phyloP scores from a whole-genome alignment of 2,113 vertebrate species.

The Elanus axillaris region DNA sequence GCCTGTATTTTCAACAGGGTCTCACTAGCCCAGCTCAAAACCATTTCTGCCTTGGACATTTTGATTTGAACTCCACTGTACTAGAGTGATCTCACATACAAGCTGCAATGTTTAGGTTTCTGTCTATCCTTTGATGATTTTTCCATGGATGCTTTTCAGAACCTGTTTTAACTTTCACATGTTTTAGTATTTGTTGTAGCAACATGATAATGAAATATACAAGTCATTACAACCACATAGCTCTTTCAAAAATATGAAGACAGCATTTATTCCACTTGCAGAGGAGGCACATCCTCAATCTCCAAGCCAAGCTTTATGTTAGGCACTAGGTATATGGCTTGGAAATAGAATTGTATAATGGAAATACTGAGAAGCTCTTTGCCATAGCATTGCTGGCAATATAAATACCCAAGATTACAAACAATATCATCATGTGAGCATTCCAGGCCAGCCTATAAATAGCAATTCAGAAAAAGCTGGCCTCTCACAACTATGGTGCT shows the following conservation, averaged over 20 bases:
- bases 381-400: background rate
- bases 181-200: constrained; percentile 33
- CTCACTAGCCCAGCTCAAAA: background rate
- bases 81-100: background rate
- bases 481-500: background rate
- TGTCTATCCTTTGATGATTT: background rate
- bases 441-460: constrained; percentile 48
- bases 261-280: background rate
- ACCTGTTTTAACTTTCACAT: background rate
- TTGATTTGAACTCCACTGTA: background rate
- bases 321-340: background rate
- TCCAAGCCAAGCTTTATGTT: background rate
- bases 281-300: background rate
- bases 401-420: constrained; percentile 47
- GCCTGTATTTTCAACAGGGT: background rate
- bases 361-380: constrained; percentile 42
- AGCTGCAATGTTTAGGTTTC: background rate
- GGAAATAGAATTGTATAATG: background rate
- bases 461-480: constrained; percentile 27
- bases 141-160: background rate
- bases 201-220: background rate
- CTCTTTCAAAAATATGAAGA: background rate
- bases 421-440: constrained; percentile 25
- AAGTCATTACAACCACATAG: background rate
- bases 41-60: background rate